Conservation (phyloP, 2,113 vertebrate genomes). For the Rattus rattus region DNA sequence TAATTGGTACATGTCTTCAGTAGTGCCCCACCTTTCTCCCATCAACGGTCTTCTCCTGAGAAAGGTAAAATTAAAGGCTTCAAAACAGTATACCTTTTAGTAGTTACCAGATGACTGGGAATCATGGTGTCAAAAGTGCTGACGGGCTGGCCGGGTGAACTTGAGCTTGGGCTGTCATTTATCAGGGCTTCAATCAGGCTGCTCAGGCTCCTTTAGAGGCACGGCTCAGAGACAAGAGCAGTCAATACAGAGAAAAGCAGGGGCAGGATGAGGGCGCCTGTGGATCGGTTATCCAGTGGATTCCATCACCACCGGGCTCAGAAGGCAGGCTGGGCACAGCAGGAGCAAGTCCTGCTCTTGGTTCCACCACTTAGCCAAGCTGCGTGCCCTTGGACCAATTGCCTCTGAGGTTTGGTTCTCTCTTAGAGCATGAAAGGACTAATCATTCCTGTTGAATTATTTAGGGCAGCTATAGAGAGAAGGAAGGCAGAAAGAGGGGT, state of each 20-base stretch:
- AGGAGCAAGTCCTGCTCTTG: fast-evolving
- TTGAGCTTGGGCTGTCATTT: constrained; percentile 21
- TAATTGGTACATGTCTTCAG: constrained; percentile 88
- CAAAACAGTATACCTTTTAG: constrained; percentile 82
- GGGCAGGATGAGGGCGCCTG: not conserved
- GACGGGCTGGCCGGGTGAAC: constrained; percentile 74
- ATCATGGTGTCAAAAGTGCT: constrained; percentile 79
- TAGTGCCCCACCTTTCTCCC: constrained; percentile 78
- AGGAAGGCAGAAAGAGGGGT: not conserved
- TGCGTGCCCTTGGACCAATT: not conserved
- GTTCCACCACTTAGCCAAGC: not conserved
- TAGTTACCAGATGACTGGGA: constrained; percentile 80
- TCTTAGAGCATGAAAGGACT: not conserved
- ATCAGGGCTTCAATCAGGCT: not conserved
- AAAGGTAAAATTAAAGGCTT: constrained; percentile 87
- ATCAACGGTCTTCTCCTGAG: constrained; percentile 77
- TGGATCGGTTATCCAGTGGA: fast-evolving
- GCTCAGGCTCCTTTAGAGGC: not conserved
- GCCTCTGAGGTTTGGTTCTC: not conserved
- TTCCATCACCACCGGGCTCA: not conserved
- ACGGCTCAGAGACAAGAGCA: not conserved
- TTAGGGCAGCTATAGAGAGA: not conserved
- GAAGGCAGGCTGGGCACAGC: not conserved
- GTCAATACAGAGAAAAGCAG: not conserved
- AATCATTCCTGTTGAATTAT: not conserved